Evolutionary conservation across 1,140 invertebrate species (phyloP).

Genomic region (Drosophila quadrilineata): DNA sequence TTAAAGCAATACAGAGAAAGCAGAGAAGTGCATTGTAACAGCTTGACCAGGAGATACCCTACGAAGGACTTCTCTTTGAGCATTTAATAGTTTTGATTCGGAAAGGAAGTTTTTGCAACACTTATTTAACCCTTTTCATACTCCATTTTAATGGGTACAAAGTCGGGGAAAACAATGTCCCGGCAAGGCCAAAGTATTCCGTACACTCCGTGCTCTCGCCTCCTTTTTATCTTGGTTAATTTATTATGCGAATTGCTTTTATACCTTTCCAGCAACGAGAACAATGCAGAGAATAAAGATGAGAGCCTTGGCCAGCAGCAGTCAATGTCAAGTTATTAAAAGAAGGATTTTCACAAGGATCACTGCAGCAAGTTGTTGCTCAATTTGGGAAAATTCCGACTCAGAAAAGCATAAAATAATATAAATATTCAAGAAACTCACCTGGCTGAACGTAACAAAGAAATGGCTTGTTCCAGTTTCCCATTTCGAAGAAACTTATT

Average conservation of each 20-base stretch:
- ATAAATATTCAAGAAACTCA: conserved; percentile 81
- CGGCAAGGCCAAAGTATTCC: not conserved
- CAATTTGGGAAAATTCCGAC: conserved; percentile 17
- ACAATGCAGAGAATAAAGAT: not conserved
- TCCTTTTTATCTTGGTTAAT: conserved; percentile 52
- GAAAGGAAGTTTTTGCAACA: too few species aligned
- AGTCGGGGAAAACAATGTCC: not conserved
- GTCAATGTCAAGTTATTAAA: conserved; percentile 79
- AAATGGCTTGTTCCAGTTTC: conserved; percentile 89
- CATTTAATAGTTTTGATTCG: too few species aligned
- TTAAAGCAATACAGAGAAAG: conserved; percentile 1
- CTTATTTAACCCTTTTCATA: not conserved
- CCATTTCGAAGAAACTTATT: conserved; percentile 88
- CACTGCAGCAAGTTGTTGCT: conserved; percentile 42
- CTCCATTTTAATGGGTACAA: not conserved
- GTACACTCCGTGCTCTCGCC: not conserved
- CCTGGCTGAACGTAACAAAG: conserved; percentile 92
- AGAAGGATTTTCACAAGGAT: conserved; percentile 52
- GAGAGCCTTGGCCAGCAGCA: conserved; percentile 28
- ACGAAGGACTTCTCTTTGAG: too few species aligned
- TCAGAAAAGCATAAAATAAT: conserved; percentile 23
- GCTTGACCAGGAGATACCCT: not conserved
- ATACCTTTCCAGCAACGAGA: conserved; percentile 32
- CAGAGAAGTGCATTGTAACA: not conserved
- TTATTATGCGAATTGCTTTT: conserved; percentile 77